These are phyloP conservation scores for Falco columbarius DNA, from an alignment of 2,797 vertebrate genomes.

Conservation along the genomic window DNA sequence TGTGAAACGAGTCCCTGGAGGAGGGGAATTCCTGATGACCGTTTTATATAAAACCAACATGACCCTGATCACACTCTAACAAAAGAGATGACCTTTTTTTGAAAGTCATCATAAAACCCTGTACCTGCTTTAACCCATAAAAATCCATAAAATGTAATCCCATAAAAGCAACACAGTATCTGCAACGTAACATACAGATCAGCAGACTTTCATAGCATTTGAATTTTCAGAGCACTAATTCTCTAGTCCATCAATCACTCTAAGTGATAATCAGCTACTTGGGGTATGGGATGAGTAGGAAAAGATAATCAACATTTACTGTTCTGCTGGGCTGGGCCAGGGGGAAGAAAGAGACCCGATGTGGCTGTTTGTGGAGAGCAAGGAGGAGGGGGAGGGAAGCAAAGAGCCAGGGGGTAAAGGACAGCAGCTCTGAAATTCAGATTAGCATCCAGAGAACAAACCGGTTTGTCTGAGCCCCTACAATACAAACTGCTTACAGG, in stretches of 20 bases:
- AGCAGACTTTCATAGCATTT: not conserved
- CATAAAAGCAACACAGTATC: fast-evolving
- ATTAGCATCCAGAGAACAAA: conserved; percentile 72
- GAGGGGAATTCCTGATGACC: not conserved
- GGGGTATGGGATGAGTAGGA: not conserved
- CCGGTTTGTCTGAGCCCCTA: conserved; percentile 45
- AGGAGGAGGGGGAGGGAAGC: not conserved
- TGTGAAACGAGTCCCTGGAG: not conserved
- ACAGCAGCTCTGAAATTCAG: conserved; percentile 69
- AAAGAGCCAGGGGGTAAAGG: not conserved
- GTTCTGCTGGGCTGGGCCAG: conserved; percentile 1
- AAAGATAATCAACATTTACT: conserved; percentile 59
- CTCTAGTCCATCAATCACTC: not conserved
- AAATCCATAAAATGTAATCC: not conserved
- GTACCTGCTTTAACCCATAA: not conserved
- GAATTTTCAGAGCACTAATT: not conserved
- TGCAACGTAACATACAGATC: not conserved
- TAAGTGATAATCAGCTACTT: not conserved
- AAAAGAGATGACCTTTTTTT: not conserved
- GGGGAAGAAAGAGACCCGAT: not conserved
- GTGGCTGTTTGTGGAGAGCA: not conserved
- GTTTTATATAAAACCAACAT: not conserved
- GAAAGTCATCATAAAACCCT: not conserved
- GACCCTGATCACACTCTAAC: not conserved
- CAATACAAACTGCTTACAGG: conserved; percentile 14